A percentile compares a stretch with the other conserved stretches of the same genome.
Conservation (phyloP, 2,113 vertebrate genomes). For the Pachyramphus minor region DNA sequence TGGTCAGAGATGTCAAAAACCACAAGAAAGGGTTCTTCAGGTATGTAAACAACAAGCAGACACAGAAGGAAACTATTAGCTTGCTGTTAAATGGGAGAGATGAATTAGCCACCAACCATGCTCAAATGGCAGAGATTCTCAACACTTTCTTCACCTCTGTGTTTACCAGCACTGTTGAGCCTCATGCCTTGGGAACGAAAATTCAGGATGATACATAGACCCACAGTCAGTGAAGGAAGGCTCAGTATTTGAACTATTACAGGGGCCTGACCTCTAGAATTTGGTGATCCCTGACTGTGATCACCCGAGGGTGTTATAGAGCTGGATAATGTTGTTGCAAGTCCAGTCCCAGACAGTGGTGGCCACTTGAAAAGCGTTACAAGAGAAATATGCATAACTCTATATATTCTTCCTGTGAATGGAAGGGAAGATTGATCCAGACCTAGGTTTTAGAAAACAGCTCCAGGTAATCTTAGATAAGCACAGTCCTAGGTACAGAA, state of each 20-base stretch:
- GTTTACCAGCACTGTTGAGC: neutral
- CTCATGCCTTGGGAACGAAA: neutral
- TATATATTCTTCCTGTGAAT: neutral
- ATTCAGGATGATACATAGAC: neutral
- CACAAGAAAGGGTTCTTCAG: neutral
- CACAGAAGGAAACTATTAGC: neutral
- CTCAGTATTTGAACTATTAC: neutral
- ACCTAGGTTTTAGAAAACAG: neutral
- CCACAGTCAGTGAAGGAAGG: neutral
- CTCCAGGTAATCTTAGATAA: neutral
- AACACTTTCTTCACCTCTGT: neutral
- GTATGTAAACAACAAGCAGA: neutral
- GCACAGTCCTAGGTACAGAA: neutral
- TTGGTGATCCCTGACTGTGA: fast-evolving
- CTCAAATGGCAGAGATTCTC: neutral
- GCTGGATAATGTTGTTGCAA: neutral
- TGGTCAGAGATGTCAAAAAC: neutral
- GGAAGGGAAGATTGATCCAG: neutral
- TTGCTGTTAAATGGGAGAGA: neutral
- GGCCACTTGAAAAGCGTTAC: neutral
- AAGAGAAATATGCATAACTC: neutral
- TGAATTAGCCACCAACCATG: neutral
- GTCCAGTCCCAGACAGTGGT: neutral
- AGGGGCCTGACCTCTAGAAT: neutral
- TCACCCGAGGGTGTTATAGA: neutral